These are phyloP conservation scores for Spinus olivaceus DNA, from an alignment of 2,797 vertebrate species.

Conservation along the genomic window DNA sequence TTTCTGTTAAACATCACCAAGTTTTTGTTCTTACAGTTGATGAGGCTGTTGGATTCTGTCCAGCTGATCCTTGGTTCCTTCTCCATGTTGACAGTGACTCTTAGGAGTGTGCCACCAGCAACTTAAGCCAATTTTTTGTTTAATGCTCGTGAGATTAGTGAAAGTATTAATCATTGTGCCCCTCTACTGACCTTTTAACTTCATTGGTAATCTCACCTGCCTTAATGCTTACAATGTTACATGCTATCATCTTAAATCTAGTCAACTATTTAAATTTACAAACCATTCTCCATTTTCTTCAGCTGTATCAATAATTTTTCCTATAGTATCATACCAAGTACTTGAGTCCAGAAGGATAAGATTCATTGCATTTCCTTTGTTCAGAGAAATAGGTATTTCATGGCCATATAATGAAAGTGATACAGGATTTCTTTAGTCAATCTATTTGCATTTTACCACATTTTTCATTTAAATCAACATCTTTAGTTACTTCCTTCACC, in stretches of 20 bases:
- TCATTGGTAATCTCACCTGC: background rate
- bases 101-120: background rate
- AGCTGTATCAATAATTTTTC: background rate
- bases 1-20: background rate
- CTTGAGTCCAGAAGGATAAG: background rate
- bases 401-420: background rate
- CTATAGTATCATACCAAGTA: background rate
- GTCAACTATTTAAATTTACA: background rate
- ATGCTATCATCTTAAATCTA: slow-evolving; percentile 10
- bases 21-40: background rate
- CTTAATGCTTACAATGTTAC: background rate
- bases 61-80: background rate
- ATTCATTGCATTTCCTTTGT: background rate
- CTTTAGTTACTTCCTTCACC: background rate
- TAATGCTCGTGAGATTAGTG: background rate
- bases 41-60: background rate
- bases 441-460: background rate
- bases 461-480: background rate
- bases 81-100: background rate
- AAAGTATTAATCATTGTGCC: background rate
- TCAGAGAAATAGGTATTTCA: background rate
- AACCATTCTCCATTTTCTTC: background rate
- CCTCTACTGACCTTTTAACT: background rate
- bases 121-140: background rate
- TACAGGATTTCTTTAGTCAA: background rate